Conservation (phyloP, 2,113 vertebrate genomes). For the Amblyopsis rosae region DNA sequence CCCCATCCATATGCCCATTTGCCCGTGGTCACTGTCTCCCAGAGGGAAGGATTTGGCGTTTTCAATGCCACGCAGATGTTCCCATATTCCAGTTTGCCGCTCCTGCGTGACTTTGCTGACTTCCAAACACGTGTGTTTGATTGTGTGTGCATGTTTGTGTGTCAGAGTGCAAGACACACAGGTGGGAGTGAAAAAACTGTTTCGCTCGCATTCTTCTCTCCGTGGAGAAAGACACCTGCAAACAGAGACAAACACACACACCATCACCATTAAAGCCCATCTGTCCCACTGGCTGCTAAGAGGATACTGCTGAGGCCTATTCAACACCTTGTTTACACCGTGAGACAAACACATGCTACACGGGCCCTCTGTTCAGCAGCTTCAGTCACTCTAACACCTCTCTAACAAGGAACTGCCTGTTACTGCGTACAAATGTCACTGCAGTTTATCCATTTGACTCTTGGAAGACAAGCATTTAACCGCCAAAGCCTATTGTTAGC, state of each 20-base stretch:
- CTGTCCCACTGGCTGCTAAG: slow-evolving; percentile 42
- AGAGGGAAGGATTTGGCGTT: slow-evolving; percentile 49
- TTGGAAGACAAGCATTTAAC: not conserved
- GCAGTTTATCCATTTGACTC: not conserved
- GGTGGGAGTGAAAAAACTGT: slow-evolving; percentile 1
- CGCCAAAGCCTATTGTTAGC: not conserved
- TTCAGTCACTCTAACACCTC: slow-evolving; percentile 21
- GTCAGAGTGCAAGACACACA: slow-evolving; percentile 17
- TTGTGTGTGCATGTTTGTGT: slow-evolving; percentile 13
- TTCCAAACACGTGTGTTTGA: slow-evolving; percentile 4
- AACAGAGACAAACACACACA: not conserved
- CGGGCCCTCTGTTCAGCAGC: slow-evolving; percentile 4
- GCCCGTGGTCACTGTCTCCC: slow-evolving; percentile 59
- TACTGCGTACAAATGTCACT: not conserved
- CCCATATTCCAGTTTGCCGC: slow-evolving; percentile 48
- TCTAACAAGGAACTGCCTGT: slow-evolving; percentile 19
- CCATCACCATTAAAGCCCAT: slow-evolving; percentile 45
- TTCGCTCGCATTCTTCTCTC: not conserved
- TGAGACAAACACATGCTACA: slow-evolving; percentile 25
- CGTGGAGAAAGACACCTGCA: not conserved
- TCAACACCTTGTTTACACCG: slow-evolving; percentile 23
- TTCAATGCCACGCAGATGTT: slow-evolving; percentile 61
- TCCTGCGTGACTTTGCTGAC: slow-evolving; percentile 30
- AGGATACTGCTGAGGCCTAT: slow-evolving; percentile 31
- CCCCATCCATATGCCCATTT: slow-evolving; percentile 59